A percentile compares a stretch with the other conserved stretches of the same genome.
Evolutionary conservation across 2,888 invertebrate genomes (phyloP).

Genomic region (Morinoia aosen): DNA sequence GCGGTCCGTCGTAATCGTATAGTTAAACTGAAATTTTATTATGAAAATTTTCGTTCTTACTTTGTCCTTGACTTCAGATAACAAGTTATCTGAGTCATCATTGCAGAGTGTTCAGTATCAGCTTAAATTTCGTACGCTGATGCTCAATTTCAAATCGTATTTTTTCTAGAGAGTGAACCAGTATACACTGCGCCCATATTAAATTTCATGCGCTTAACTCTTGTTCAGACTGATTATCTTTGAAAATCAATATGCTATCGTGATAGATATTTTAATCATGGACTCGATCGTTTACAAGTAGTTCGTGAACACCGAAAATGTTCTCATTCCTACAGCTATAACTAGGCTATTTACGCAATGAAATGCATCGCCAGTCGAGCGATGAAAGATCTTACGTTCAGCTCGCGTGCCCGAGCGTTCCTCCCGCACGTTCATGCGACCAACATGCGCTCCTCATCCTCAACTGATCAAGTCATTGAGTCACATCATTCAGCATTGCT

Average conservation of each 20-base stretch:
- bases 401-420: not conserved
- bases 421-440: not conserved
- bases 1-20: not conserved
- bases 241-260: not conserved
- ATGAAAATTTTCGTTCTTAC: not conserved
- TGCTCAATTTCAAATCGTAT: too few relatives aligned
- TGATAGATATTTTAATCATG: not conserved
- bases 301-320: not conserved
- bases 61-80: not conserved
- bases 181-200: too few relatives aligned
- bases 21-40: not conserved
- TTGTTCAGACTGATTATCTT: too few relatives aligned
- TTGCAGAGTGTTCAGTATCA: too few relatives aligned
- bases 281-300: not conserved
- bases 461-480: not conserved
- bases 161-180: too few relatives aligned
- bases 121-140: too few relatives aligned
- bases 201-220: too few relatives aligned
- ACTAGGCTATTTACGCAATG: not conserved
- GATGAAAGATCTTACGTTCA: not conserved
- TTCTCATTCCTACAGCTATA: not conserved
- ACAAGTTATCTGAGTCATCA: too few relatives aligned
- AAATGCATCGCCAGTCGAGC: not conserved
- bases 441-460: not conserved
- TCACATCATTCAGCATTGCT: conserved; percentile 7